Base-by-base conservation (phyloP, 2,113 vertebrate species). In the Mastomys natalensis region DNA sequence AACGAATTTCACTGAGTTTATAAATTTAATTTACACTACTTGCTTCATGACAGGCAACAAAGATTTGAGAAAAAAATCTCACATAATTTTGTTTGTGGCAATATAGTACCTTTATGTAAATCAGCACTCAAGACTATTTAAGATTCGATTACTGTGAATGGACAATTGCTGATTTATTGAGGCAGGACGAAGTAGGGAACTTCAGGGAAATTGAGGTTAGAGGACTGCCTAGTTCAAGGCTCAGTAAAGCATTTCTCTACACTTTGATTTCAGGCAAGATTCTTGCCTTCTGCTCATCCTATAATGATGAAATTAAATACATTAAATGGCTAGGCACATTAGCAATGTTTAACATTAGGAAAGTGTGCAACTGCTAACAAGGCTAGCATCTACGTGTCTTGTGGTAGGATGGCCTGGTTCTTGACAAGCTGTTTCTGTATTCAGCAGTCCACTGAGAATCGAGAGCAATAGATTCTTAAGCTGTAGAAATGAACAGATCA, bases 401-500 rank as follows among this genome's bases (percentile, higher is more conserved):
- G 48, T 60, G 45, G 34, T n/a, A 31, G 13, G 55, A 91, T 17
- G 90, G 17, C 8, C 37, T 94, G 45, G 45, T 86, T 76, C 53
- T 60, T 78, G 34, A 90, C 55, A 92, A 92, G 13, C 51, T 53
- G 10, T 85, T 93, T 92, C 55, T 95, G 62, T 51, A 85, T 26
- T 87, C 85, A 92, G 34, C n/a, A 73, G 9, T 84, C 31, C 34
- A 43, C 34, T 40, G 29, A 26, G 22, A 87, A 26, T 53, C 34
- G 92, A 84, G 43, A 84, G 43, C 43, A 92, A n/a, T 31, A 8
- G 29, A 72, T 92, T 43, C 87, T 80, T 68, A 95, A 77, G 31
- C 21, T 70, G 10, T 85, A 19, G 73, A 82, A 91, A 95, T 91
- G n/a, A 94, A 93, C 77, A 91, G 60, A 97, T 87, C 82, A 92